Evolutionary conservation across 2,113 vertebrate species (phyloP).

Genomic region (Danionella cerebrum): DNA sequence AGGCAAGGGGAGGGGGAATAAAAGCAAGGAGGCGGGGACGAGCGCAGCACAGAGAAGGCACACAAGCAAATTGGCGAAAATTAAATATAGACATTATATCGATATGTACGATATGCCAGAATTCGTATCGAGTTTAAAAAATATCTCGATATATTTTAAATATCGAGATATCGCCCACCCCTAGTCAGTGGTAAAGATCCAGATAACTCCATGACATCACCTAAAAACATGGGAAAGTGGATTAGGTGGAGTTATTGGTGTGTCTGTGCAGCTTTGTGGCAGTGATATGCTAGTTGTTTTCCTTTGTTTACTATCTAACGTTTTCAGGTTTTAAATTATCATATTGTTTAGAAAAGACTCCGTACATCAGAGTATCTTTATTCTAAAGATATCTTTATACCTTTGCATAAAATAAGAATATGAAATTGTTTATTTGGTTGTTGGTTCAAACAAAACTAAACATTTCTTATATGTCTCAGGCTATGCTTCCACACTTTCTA

Average conservation of each 20-base stretch:
- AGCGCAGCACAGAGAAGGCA: too few species aligned
- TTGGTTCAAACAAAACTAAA: too few species aligned
- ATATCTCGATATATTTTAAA: too few species aligned
- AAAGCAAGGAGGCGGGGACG: too few species aligned
- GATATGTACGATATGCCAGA: too few species aligned
- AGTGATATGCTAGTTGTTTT: neutral
- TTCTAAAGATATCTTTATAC: neutral
- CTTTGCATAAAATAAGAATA: too few species aligned
- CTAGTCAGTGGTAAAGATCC: constrained; percentile 61
- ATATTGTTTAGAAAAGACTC: neutral
- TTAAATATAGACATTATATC: too few species aligned
- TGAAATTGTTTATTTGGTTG: too few species aligned
- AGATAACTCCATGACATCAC: constrained; percentile 70
- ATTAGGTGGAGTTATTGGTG: constrained; percentile 66
- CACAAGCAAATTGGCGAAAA: too few species aligned
- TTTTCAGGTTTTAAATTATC: neutral
- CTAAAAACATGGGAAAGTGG: constrained; percentile 67
- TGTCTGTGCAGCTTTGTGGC: neutral
- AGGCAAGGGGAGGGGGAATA: too few species aligned
- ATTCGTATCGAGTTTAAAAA: too few species aligned
- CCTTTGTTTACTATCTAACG: neutral
- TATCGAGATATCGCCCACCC: too few species aligned
- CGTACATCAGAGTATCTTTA: neutral
- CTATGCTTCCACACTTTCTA: constrained; percentile 45
- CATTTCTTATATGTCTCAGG: neutral